These are phyloP conservation scores for Drosophila paramelanica DNA, from an alignment of 2,888 invertebrate species.

Conservation along the genomic window DNA sequence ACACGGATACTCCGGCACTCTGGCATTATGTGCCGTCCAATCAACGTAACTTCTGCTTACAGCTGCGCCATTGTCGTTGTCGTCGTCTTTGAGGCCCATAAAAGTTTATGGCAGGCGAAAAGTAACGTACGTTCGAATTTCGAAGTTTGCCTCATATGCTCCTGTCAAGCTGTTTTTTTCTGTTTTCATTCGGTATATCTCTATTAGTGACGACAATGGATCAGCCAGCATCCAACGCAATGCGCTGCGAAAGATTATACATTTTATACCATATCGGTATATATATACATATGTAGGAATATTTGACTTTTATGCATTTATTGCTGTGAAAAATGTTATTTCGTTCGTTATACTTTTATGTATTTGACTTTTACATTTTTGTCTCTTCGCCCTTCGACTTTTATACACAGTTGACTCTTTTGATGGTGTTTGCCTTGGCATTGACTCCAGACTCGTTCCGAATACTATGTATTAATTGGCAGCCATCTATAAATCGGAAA, in stretches of 20 bases:
- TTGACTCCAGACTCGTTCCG: slow-evolving; percentile 43
- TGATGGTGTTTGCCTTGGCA: slow-evolving; percentile 21
- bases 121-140: slow-evolving; percentile 71
- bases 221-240: slow-evolving; percentile 52
- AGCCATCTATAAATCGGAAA: slow-evolving; percentile 62
- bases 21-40: slow-evolving; percentile 52
- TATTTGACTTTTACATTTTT: slow-evolving; percentile 69
- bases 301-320: slow-evolving; percentile 76
- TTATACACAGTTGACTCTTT: slow-evolving; percentile 63
- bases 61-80: slow-evolving; percentile 76
- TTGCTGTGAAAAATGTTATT: slow-evolving; percentile 80
- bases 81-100: slow-evolving; percentile 51
- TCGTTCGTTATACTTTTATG: slow-evolving; percentile 73
- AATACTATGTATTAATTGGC: slow-evolving; percentile 75
- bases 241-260: slow-evolving; percentile 69
- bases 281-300: slow-evolving; percentile 4
- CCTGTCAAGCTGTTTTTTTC: slow-evolving; percentile 34
- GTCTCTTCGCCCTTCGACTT: slow-evolving; percentile 27
- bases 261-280: slow-evolving; percentile 61
- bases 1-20: slow-evolving; percentile 8
- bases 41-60: slow-evolving; percentile 75
- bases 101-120: slow-evolving; percentile 70
- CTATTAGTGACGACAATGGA: slow-evolving; percentile 73
- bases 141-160: slow-evolving; percentile 46
- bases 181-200: slow-evolving; percentile 66